Evolutionary conservation across 2,888 invertebrate genomes (phyloP), one percentile per base, ranked within the genome.

Genomic region (Euplexia lucipara): DNA sequence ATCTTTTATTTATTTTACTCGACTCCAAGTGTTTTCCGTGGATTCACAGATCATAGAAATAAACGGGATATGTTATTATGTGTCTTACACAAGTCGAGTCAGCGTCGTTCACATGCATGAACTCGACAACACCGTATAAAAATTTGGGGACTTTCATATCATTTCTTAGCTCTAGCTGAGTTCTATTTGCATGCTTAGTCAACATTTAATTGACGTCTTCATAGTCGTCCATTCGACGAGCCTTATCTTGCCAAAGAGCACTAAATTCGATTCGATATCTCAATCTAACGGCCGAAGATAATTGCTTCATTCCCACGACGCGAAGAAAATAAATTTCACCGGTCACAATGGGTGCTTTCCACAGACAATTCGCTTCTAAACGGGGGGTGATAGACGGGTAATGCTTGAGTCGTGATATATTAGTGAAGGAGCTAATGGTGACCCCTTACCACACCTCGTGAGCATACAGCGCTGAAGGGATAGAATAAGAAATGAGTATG

Each of bases 1-100:
- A 90, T 92, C 90, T 93, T 94, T 91, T 93, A 93, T 93, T 91
- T 92, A 91, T 93, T 87, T 85, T 90, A 88, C 86, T 89, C 80
- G 81, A 84, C 83, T 88, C 83, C 83, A 86, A 89, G 84, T 88
- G 86, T 88, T 89, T 90, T 86, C 84, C 86, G 85, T 82, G 88
- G 87, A 86, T 89, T 86, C 86, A 82, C 84, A 87, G 86, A 85
- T 88, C 85, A 86, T 85, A 83, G 78, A 79, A 81, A 83, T 80
- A 81, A 83, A 80, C 75, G 70, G 80, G 58, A 75, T 70, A 63
- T 47, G 60, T 75, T 78, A 72, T 72, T 78, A 77, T 83, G 81
- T 79, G 82, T 75, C 78, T 73, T 67, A 75, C 78, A 73, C 69
- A 78, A 69, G 75, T 70, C 52, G 68, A 73, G 66, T 63, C 58